Conservation (phyloP, 2,888 invertebrate genomes). For the Phorcus lineatus region DNA sequence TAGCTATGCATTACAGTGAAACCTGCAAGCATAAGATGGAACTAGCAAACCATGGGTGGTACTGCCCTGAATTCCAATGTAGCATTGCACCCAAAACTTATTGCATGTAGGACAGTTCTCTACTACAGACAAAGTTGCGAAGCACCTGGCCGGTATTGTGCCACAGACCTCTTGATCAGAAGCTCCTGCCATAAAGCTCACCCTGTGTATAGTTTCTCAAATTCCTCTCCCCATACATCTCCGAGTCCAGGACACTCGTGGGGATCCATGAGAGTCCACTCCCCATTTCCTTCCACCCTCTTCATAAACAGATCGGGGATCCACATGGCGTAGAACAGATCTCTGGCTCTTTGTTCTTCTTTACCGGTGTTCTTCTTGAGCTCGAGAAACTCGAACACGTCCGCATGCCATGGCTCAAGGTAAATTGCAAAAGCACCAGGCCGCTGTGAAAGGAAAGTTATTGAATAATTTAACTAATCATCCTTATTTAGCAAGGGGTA, state of each 20-base stretch:
- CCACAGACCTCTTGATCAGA: too few species aligned
- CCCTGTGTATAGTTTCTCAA: conserved; percentile 89
- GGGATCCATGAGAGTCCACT: conserved; percentile 98
- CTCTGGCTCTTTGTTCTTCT: conserved; percentile 94
- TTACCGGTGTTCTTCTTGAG: conserved; percentile 95
- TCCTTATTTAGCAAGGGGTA: too few species aligned
- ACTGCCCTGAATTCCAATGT: too few species aligned
- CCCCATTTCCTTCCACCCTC: conserved; percentile 84
- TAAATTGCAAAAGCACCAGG: conserved; percentile 99
- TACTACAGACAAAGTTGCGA: too few species aligned
- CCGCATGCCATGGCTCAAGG: conserved; percentile 99
- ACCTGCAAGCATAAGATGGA: too few species aligned
- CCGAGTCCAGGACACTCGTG: conserved; percentile 91
- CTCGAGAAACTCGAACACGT: conserved; percentile 95
- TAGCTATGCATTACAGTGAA: too few species aligned
- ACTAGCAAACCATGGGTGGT: too few species aligned
- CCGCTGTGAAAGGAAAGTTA: conserved; percentile 77
- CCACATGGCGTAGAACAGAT: conserved; percentile 97
- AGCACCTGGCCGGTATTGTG: too few species aligned
- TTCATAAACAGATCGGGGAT: conserved; percentile 99
- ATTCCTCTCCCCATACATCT: conserved; percentile 96
- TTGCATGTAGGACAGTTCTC: too few species aligned
- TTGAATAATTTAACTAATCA: neutral
- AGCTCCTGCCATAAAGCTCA: conserved; percentile 64
- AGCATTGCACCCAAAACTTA: too few species aligned